Evolutionary conservation across 2,888 invertebrate genomes (phyloP).

Genomic region (Drosophila putrida): DNA sequence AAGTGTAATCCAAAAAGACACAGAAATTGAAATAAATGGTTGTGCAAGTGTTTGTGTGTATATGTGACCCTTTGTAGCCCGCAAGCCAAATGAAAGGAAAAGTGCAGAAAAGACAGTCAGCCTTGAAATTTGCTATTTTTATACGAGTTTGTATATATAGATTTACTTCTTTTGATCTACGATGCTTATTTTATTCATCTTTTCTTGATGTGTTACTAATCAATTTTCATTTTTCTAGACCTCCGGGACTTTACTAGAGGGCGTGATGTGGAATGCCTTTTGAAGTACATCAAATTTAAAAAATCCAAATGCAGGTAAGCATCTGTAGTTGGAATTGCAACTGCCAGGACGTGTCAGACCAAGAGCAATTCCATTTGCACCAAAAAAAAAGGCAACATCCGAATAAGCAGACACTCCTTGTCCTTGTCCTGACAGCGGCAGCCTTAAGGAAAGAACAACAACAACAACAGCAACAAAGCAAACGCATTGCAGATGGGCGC

Average conservation of each 20-base stretch:
- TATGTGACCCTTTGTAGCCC: slow-evolving; percentile 12
- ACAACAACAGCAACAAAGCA: slow-evolving; percentile 1
- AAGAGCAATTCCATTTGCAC: slow-evolving; percentile 64
- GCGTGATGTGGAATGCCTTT: not conserved
- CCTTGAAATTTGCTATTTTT: slow-evolving; percentile 20
- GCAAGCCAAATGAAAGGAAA: slow-evolving; percentile 22
- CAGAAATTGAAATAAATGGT: slow-evolving; percentile 61
- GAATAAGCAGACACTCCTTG: not conserved
- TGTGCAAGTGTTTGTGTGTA: slow-evolving; percentile 2
- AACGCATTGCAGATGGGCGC: slow-evolving; percentile 15
- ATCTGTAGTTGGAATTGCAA: slow-evolving; percentile 25
- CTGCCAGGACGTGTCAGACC: slow-evolving; percentile 30
- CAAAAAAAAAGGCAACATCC: slow-evolving; percentile 9
- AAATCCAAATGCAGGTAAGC: slow-evolving; percentile 40
- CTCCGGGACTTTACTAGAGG: not conserved
- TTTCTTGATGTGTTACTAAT: not conserved
- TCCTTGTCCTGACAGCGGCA: slow-evolving; percentile 14
- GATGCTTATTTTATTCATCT: no score
- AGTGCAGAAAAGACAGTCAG: slow-evolving; percentile 36
- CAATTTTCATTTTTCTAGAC: slow-evolving; percentile 9
- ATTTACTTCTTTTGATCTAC: no score
- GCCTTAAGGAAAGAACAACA: slow-evolving; percentile 7
- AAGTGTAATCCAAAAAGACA: slow-evolving; percentile 10
- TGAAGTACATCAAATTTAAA: slow-evolving; percentile 24
- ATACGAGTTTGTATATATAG: not conserved